These are phyloP conservation scores for Acholoe squamosa DNA, from an alignment of 2,888 invertebrate genomes.

Conservation along the genomic window DNA sequence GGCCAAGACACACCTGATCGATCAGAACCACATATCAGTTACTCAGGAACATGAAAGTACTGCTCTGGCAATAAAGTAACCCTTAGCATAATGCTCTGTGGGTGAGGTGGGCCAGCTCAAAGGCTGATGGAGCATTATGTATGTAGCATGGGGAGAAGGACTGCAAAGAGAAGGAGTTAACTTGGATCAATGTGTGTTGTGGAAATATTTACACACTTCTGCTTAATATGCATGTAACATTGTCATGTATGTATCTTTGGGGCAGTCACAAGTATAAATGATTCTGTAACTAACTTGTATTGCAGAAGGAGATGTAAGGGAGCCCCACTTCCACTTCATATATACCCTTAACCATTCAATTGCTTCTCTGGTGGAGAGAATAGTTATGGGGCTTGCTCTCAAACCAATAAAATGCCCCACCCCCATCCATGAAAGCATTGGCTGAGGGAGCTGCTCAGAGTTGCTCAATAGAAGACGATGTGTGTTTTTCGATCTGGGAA, in stretches of 20 bases:
- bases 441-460: not conserved
- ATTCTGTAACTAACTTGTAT: too few relatives aligned
- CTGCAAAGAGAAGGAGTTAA: not conserved
- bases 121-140: not conserved
- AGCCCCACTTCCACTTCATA: not conserved
- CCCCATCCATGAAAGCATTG: not conserved
- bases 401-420: conserved; percentile 1
- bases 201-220: conserved; percentile 11
- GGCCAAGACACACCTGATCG: conserved; percentile 38
- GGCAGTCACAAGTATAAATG: too few relatives aligned
- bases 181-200: conserved; percentile 3
- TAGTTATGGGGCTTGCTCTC: not conserved
- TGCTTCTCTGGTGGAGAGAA: not conserved
- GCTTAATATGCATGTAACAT: conserved; percentile 2
- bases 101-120: not conserved
- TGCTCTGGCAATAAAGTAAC: not conserved
- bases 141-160: not conserved
- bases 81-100: not conserved
- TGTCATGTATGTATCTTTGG: not conserved
- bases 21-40: conserved; percentile 7
- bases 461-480: conserved; percentile 32
- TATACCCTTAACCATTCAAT: not conserved
- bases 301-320: too few relatives aligned
- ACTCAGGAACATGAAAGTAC: conserved; percentile 44
- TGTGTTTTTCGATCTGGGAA: conserved; percentile 50